These are phyloP conservation scores for Lasius platythorax DNA, from an alignment of 2,888 invertebrate species.

Conservation along the genomic window DNA sequence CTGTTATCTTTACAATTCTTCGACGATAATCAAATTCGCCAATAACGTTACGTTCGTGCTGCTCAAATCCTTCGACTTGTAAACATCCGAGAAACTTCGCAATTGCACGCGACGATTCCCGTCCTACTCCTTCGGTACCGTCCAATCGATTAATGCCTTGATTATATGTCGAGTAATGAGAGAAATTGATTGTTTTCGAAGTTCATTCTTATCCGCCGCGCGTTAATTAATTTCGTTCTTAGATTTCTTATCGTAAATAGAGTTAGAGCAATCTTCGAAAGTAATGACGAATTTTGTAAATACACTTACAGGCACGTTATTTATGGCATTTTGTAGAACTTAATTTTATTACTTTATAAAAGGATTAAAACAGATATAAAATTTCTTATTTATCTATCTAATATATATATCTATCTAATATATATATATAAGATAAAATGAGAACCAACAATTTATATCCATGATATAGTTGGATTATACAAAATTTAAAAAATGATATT, in stretches of 20 bases:
- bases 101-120: neutral
- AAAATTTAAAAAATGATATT: neutral
- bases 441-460: neutral
- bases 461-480: neutral
- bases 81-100: conserved; percentile 33
- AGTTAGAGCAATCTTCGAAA: neutral
- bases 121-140: conserved; percentile 44
- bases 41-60: conserved; percentile 5
- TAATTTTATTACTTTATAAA: conserved; percentile 4
- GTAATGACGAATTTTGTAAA: neutral
- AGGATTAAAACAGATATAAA: neutral
- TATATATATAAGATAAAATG: neutral
- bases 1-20: conserved; percentile 1
- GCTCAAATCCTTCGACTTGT: conserved; percentile 29
- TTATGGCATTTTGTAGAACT: neutral
- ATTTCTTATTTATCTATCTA: neutral
- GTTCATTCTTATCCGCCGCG: conserved; percentile 1
- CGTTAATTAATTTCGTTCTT: conserved; percentile 5
- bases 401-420: too few species aligned
- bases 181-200: conserved; percentile 41
- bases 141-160: conserved; percentile 49
- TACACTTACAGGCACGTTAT: neutral
- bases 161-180: conserved; percentile 37
- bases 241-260: conserved; percentile 7
- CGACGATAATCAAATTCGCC: conserved; percentile 24